A percentile compares a stretch with the other conserved stretches of the same genome.
Conservation (phyloP, 2,113 vertebrate species). For the Carollia perspicillata region DNA sequence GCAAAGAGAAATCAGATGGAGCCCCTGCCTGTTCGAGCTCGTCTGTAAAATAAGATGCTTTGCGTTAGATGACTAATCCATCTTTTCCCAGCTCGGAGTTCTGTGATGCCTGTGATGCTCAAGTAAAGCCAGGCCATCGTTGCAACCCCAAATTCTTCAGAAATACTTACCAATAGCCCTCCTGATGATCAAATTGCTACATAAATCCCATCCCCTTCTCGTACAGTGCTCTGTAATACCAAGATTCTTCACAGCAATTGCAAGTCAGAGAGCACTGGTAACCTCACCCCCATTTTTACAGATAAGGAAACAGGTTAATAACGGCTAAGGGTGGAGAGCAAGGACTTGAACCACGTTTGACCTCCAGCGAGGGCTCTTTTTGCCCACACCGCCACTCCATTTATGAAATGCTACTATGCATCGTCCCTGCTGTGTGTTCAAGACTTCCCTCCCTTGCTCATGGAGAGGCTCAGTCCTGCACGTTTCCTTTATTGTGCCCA, state of each 20-base stretch:
- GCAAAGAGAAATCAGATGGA: neutral
- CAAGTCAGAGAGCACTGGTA: neutral
- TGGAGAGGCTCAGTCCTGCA: no score
- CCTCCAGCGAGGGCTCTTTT: neutral
- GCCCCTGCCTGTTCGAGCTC: neutral
- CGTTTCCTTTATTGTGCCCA: neutral
- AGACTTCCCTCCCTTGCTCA: neutral
- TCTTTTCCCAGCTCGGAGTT: neutral
- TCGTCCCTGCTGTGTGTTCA: neutral
- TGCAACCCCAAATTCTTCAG: neutral
- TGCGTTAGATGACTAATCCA: neutral
- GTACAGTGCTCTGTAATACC: neutral
- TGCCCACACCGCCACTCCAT: no score
- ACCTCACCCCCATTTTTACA: neutral
- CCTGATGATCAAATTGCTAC: neutral
- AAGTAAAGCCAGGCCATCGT: neutral
- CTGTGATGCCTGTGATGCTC: neutral
- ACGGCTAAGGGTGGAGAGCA: neutral
- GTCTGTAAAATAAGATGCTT: neutral
- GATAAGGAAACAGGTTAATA: neutral
- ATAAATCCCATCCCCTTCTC: neutral
- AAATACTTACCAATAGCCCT: neutral
- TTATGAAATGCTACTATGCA: neutral
- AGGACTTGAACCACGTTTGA: neutral
- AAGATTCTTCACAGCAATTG: neutral